A percentile compares a stretch with the other conserved stretches of the same genome.
These are phyloP conservation scores for Acanthosepion lycidas DNA, from an alignment of 2,888 invertebrate genomes.

Conservation along the genomic window DNA sequence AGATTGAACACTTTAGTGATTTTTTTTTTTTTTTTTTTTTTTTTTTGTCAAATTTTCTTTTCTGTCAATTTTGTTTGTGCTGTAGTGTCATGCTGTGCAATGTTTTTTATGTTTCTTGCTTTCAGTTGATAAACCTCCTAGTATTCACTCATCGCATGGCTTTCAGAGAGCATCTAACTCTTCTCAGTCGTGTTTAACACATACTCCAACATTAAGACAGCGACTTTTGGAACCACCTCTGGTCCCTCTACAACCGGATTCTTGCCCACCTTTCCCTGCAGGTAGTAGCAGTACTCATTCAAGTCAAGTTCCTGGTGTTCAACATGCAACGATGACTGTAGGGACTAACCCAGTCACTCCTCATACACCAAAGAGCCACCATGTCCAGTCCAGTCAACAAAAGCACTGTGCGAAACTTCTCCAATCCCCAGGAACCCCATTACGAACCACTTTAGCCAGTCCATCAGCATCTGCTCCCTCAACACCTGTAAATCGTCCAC, in stretches of 20 bases:
- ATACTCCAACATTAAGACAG: slow-evolving; percentile 66
- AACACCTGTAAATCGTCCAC: slow-evolving; percentile 37
- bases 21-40: neutral
- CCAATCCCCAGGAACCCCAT: slow-evolving; percentile 49
- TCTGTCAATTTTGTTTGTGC: slow-evolving; percentile 49
- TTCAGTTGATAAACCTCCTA: slow-evolving; percentile 66
- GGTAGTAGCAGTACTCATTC: slow-evolving; percentile 46
- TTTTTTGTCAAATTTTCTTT: slow-evolving; percentile 34
- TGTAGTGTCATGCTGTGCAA: slow-evolving; percentile 48
- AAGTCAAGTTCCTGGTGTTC: slow-evolving; percentile 43
- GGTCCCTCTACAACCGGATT: slow-evolving; percentile 48
- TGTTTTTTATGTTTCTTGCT: slow-evolving; percentile 59
- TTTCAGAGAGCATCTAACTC: slow-evolving; percentile 55
- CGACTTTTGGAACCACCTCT: slow-evolving; percentile 66
- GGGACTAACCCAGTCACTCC: slow-evolving; percentile 47
- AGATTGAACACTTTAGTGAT: slow-evolving; percentile 24
- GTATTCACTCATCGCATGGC: slow-evolving; percentile 61
- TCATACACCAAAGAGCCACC: slow-evolving; percentile 47
- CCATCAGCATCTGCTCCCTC: slow-evolving; percentile 48
- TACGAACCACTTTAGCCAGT: slow-evolving; percentile 48
- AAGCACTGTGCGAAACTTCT: slow-evolving; percentile 49
- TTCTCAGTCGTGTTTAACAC: slow-evolving; percentile 56
- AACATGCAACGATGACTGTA: slow-evolving; percentile 49
- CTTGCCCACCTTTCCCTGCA: slow-evolving; percentile 50
- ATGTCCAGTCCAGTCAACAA: slow-evolving; percentile 44